Evolutionary conservation across 2,888 invertebrate genomes (phyloP), one percentile per base, ranked within the genome.

Genomic region (Eilema griseolum): DNA sequence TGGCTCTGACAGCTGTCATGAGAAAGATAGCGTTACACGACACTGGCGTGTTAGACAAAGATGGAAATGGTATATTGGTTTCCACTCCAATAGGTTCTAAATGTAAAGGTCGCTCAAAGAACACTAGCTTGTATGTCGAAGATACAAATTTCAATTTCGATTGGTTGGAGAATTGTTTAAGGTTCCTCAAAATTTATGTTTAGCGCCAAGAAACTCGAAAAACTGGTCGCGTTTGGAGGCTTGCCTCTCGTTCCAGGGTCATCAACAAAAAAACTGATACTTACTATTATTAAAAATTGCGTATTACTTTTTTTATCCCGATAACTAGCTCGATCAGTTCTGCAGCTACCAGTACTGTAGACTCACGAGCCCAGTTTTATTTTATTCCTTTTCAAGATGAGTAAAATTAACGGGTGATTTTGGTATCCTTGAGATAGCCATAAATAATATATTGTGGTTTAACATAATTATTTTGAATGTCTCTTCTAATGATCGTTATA

Each of bases 151-250:
- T 61, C 56, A 56, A 3, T 72, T 77, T 88, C 8, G 31, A 11
- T 57, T 81, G 70, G 3, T 0, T 59, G 4, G 5, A 61, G 52
- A 65, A 61, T 67, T 61, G 56, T 67, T 75, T 66, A 83, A 80
- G 1, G 77, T 24, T 75, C 71, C 75, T 69, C n/a, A 56, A 73
- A 72, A 73, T 63, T 77, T 81, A 62, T 71, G 57, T 70, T 85
- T 81, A 72, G 81, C 74, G 76, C 74, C 83, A 82, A 82, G 83
- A 81, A 90, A 91, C 90, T 89, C 69, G 89, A 83, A 82, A 75
- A 89, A 92, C 93, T 88, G 89, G 92, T 92, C 84, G 78, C 73
- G 81, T 83, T 85, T 83, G 90, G 91, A 92, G 92, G 92, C 91
- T 90, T 88, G 92, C 82, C 89, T 85, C 87, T 85, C 85, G 82